A percentile compares a stretch with the other conserved stretches of the same genome.
These are phyloP conservation scores for Meiosimyza decipiens DNA, from an alignment of 2,888 invertebrate species.

Conservation along the genomic window DNA sequence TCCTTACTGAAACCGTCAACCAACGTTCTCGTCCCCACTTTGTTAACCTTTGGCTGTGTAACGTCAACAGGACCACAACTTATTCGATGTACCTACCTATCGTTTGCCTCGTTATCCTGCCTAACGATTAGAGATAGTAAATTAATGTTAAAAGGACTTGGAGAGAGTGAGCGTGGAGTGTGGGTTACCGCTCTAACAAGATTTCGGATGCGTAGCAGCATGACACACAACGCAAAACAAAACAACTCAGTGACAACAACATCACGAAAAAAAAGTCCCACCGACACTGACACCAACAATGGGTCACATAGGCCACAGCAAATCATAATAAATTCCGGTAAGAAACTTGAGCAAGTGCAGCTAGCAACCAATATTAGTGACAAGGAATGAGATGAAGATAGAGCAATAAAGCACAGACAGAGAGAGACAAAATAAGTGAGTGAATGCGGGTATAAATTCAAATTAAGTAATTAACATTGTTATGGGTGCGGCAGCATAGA, in stretches of 20 bases:
- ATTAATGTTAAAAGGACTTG: constrained; percentile 46
- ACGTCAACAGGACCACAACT: neutral
- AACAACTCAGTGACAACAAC: constrained; percentile 34
- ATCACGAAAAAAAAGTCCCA: constrained; percentile 6
- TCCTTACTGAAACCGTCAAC: constrained; percentile 36
- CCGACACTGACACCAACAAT: constrained; percentile 16
- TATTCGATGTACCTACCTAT: constrained; percentile 30
- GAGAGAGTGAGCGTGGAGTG: too few relatives aligned
- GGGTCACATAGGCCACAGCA: constrained; percentile 32
- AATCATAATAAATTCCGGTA: constrained; percentile 34
- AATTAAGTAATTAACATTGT: constrained; percentile 63
- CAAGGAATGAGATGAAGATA: constrained; percentile 56
- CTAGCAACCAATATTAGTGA: constrained; percentile 18
- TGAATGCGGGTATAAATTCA: constrained; percentile 49
- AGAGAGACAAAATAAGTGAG: constrained; percentile 11
- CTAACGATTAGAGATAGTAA: constrained; percentile 47
- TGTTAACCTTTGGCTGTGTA: constrained; percentile 2
- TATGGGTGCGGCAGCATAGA: constrained; percentile 11
- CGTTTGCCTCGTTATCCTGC: constrained; percentile 23
- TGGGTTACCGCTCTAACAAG: constrained; percentile 41
- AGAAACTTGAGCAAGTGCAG: constrained; percentile 22
- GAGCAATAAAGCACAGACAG: constrained; percentile 37
- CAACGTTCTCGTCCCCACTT: constrained; percentile 8
- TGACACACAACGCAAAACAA: constrained; percentile 43
- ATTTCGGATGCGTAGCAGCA: constrained; percentile 41